phyloP scores from a whole-genome alignment of 2,797 vertebrate genomes.

The Perdix hodgsoniae region DNA sequence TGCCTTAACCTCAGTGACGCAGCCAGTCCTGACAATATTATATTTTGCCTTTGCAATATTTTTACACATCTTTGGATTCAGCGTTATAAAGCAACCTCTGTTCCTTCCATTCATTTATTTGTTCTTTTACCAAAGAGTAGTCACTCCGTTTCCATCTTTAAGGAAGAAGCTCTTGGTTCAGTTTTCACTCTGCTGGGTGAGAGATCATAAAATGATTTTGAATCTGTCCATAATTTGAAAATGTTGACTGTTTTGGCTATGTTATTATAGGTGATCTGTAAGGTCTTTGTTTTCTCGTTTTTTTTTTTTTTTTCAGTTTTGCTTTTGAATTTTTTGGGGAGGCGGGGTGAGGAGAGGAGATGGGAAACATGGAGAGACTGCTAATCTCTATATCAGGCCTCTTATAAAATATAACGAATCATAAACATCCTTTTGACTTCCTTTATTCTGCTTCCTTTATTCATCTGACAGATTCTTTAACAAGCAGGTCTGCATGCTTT shows the following conservation, averaged over 20 bases:
- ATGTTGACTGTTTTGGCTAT: rapidly evolving
- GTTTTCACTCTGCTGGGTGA: neutral
- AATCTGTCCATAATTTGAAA: neutral
- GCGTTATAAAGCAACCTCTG: neutral
- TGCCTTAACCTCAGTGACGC: neutral
- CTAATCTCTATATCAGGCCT: neutral
- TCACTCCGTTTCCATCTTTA: neutral
- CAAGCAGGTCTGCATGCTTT: neutral
- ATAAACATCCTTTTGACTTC: neutral
- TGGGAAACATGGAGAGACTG: neutral
- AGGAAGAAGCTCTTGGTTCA: neutral
- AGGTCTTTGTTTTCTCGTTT: neutral
- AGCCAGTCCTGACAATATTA: neutral
- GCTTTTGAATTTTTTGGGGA: neutral
- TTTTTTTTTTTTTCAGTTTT: neutral
- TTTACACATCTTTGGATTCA: neutral
- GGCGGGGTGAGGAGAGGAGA: rapidly evolving
- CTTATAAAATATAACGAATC: neutral
- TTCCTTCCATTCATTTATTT: neutral
- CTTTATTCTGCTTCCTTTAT: neutral
- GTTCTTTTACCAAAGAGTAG: neutral
- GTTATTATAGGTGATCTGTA: neutral
- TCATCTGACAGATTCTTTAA: neutral
- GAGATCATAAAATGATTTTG: neutral
- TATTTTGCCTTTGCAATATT: neutral